Conservation (phyloP, 2,888 invertebrate species). For the Thyatira batis region DNA sequence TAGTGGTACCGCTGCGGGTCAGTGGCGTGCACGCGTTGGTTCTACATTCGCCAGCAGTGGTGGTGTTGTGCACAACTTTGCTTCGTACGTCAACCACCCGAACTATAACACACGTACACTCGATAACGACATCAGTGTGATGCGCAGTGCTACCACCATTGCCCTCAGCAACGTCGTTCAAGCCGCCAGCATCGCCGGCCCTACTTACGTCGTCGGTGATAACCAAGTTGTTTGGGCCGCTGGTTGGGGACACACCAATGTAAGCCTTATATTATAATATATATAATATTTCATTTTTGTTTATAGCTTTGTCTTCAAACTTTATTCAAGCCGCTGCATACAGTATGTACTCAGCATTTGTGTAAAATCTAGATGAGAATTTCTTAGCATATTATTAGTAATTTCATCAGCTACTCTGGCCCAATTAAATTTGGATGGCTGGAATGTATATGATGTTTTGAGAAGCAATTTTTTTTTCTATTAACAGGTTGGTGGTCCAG, state of each 20-base stretch:
- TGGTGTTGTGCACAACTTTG: constrained; percentile 31
- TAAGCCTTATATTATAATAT: constrained; percentile 24
- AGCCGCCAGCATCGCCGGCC: constrained; percentile 40
- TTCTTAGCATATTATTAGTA: too few relatives aligned
- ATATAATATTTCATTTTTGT: constrained; percentile 42
- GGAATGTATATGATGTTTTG: too few relatives aligned
- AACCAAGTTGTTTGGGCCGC: constrained; percentile 48
- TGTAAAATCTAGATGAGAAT: too few relatives aligned
- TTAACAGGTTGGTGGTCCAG: constrained; percentile 28
- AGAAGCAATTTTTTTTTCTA: neutral
- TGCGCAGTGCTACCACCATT: constrained; percentile 28
- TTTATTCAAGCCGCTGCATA: too few relatives aligned
- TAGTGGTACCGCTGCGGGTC: constrained; percentile 28
- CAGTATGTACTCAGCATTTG: too few relatives aligned
- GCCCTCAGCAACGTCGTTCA: constrained; percentile 22
- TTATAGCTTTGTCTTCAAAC: constrained; percentile 49
- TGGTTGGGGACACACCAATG: constrained; percentile 57
- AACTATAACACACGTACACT: constrained; percentile 20
- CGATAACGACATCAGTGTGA: constrained; percentile 42
- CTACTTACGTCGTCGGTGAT: constrained; percentile 43
- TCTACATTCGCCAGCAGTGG: constrained; percentile 43
- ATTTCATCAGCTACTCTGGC: too few relatives aligned
- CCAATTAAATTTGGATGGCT: too few relatives aligned
- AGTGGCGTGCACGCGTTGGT: constrained; percentile 40
- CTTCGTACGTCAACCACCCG: constrained; percentile 30